These are phyloP conservation scores for Apteryx owenii DNA, from an alignment of 2,113 vertebrate species.

Conservation along the genomic window DNA sequence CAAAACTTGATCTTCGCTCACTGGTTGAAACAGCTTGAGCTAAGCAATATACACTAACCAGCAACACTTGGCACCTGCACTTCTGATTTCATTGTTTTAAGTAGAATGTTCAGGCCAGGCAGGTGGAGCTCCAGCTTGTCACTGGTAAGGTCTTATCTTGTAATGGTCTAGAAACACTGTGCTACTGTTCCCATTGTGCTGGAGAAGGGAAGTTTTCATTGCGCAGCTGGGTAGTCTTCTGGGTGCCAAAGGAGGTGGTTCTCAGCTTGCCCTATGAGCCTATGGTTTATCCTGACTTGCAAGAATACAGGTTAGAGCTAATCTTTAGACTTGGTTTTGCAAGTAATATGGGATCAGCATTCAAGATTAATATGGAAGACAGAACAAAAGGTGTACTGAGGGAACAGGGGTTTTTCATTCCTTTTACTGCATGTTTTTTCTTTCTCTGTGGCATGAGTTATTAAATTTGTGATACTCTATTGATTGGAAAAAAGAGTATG, in stretches of 20 bases:
- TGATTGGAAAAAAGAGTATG: neutral
- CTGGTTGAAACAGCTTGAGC: neutral
- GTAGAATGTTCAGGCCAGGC: neutral
- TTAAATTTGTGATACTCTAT: neutral
- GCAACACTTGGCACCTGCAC: accelerated
- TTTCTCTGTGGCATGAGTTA: neutral
- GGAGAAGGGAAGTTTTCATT: neutral
- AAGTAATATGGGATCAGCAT: neutral
- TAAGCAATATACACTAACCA: accelerated
- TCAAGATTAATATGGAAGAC: neutral
- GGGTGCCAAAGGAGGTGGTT: neutral
- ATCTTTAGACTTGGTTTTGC: neutral
- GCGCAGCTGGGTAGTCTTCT: accelerated
- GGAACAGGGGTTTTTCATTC: neutral
- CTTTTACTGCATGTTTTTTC: neutral
- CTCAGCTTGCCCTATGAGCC: accelerated
- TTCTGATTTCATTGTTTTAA: neutral
- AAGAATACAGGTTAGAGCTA: neutral
- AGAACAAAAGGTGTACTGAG: neutral
- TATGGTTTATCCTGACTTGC: neutral
- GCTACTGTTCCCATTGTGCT: neutral
- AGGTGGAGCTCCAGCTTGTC: neutral
- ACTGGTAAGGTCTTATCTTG: neutral
- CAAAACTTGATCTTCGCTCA: accelerated
- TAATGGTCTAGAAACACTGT: neutral